These are phyloP conservation scores for Phrynocephalus vlangalii DNA, from an alignment of 2,797 vertebrate species.

Conservation along the genomic window DNA sequence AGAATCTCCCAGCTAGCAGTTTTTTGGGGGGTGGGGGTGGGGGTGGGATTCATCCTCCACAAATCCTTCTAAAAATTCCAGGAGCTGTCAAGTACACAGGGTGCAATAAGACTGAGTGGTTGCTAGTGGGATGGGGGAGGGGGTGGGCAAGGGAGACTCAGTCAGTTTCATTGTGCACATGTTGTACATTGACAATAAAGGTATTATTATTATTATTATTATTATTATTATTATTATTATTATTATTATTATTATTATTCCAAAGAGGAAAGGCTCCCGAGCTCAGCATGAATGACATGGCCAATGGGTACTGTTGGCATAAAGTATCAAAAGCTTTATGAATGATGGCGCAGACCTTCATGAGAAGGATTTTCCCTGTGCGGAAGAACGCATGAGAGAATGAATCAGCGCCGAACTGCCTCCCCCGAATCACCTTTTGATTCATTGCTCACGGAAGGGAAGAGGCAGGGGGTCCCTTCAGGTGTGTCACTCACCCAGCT, in stretches of 20 bases:
- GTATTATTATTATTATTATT: too few relatives aligned
- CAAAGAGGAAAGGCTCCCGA: not conserved
- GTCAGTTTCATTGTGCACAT: too few relatives aligned
- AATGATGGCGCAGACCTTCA: not conserved
- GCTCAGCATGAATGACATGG: not conserved
- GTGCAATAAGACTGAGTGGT: too few relatives aligned
- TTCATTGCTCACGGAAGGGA: constrained; percentile 15
- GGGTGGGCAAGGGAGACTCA: too few relatives aligned
- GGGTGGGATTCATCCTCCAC: too few relatives aligned
- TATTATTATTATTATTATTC: not conserved
- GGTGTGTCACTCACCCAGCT: not conserved
- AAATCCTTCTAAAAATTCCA: not conserved
- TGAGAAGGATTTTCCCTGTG: not conserved
- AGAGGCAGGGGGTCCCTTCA: not conserved
- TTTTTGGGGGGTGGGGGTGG: too few relatives aligned
- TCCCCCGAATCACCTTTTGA: constrained; percentile 39
- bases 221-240: too few relatives aligned
- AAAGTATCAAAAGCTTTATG: not conserved
- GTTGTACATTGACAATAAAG: too few relatives aligned
- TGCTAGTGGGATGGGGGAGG: too few relatives aligned
- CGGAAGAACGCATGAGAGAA: constrained; percentile 40
- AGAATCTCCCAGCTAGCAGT: not conserved
- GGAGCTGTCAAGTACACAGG: not conserved
- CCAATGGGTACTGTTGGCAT: not conserved
- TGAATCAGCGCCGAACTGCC: constrained; percentile 66